Evolutionary conservation across 2,888 invertebrate genomes (phyloP).

Genomic region (Gymnocheta viridis): DNA sequence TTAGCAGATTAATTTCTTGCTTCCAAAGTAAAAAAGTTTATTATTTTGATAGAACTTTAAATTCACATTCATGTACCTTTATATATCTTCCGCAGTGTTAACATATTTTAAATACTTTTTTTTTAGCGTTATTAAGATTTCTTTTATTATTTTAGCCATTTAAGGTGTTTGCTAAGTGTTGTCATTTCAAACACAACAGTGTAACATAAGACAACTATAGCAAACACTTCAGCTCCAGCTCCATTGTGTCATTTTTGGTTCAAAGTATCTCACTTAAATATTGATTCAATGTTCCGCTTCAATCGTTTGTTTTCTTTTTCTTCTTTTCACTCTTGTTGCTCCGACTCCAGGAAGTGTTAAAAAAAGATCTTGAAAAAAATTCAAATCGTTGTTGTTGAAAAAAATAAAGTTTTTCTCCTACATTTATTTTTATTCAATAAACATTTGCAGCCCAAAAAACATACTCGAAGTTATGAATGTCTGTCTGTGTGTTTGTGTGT

Average conservation of each 20-base stretch:
- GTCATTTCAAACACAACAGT: conserved; percentile 37
- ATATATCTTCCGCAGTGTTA: conserved; percentile 31
- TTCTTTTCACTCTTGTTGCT: conserved; percentile 5
- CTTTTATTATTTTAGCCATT: conserved; percentile 30
- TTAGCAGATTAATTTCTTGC: too few relatives aligned
- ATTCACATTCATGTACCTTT: not conserved
- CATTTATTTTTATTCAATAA: conserved; percentile 23
- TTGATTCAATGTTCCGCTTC: conserved; percentile 43
- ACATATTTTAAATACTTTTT: conserved; percentile 33
- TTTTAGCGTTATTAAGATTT: not conserved
- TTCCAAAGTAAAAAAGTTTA: too few relatives aligned
- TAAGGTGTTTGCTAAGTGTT: conserved; percentile 43
- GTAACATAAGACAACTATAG: conserved; percentile 9
- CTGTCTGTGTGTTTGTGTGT: not conserved
- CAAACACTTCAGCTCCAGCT: conserved; percentile 11
- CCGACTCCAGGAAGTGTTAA: conserved; percentile 49
- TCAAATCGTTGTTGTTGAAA: conserved; percentile 4
- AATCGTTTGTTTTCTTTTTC: not conserved
- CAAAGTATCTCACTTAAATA: conserved; percentile 33
- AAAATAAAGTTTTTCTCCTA: conserved; percentile 2
- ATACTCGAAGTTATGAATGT: not conserved
- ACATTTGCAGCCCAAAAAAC: not conserved
- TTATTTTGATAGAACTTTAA: not conserved
- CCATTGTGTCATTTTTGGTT: conserved; percentile 55
- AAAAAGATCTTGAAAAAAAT: conserved; percentile 2